Conservation (phyloP, 2,113 vertebrate species). For the Forbesichthys agassizii region DNA sequence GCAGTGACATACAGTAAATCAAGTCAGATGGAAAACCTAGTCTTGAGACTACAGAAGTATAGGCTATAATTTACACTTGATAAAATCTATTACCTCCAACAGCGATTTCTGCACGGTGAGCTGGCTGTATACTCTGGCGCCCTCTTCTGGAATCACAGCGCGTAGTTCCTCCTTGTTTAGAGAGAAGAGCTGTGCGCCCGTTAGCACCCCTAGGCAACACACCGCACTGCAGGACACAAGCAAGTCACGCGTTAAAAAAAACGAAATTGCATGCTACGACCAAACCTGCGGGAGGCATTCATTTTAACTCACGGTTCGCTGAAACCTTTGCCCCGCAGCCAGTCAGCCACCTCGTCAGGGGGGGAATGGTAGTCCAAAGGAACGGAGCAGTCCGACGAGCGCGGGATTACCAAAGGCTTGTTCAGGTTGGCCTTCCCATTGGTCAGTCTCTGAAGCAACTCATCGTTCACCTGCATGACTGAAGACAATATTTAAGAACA, state of each 20-base stretch:
- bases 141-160: constrained; percentile 79
- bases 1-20: neutral
- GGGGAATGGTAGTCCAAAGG: constrained; percentile 77
- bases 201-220: constrained; percentile 74
- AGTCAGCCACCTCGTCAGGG: constrained; percentile 77
- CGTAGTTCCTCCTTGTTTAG: constrained; percentile 81
- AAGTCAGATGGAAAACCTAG: neutral
- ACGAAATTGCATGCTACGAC: neutral
- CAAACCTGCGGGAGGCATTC: neutral
- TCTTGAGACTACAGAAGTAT: no score
- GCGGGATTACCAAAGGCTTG: constrained; percentile 76
- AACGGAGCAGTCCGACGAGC: constrained; percentile 70
- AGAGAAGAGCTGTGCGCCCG: constrained; percentile 81
- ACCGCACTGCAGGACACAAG: constrained; percentile 67
- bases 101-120: constrained; percentile 84
- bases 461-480: constrained; percentile 82
- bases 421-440: constrained; percentile 68
- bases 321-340: constrained; percentile 87
- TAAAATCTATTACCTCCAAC: constrained; percentile 72
- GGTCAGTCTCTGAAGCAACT: constrained; percentile 77
- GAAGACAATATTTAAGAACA: neutral
- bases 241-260: neutral
- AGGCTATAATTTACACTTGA: no score
- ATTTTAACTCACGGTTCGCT: constrained; percentile 70
- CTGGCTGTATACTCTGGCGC: constrained; percentile 86